These are phyloP conservation scores for Nicator chloris DNA, from an alignment of 2,113 vertebrate species.

Conservation along the genomic window DNA sequence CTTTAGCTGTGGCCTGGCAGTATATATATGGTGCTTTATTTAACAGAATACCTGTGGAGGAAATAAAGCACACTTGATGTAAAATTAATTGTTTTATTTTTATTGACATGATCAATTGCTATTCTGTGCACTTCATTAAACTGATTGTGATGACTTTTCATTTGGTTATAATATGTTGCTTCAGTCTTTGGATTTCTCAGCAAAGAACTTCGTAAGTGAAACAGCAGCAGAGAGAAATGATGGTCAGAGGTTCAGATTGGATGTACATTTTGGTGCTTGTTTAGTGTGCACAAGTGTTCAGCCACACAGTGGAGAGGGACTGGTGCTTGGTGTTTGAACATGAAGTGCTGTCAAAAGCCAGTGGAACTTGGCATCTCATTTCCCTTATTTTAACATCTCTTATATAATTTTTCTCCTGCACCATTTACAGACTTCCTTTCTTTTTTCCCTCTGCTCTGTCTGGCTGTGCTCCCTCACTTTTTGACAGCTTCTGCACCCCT, in stretches of 20 bases:
- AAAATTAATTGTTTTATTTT: constrained; percentile 99
- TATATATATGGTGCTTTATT: constrained; percentile 99
- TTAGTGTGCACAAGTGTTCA: background rate
- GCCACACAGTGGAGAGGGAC: background rate
- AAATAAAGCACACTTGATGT: constrained; percentile 99
- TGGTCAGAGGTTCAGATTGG: background rate
- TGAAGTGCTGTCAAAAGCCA: background rate
- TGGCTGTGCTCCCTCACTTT: background rate
- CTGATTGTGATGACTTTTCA: constrained; percentile 84
- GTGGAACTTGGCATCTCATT: background rate
- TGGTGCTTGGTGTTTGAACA: background rate
- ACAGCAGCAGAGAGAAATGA: background rate
- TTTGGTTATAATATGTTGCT: constrained; percentile 75
- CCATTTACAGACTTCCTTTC: background rate
- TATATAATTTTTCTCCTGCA: background rate
- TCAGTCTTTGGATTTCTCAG: constrained; percentile 63
- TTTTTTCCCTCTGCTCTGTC: background rate
- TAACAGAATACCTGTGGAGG: constrained; percentile 94
- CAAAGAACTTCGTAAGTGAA: background rate
- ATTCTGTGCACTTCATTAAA: constrained; percentile 87
- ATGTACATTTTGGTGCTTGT: background rate
- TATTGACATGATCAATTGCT: constrained; percentile 86
- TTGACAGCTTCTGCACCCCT: background rate
- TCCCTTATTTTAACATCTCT: background rate
- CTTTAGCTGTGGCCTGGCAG: constrained; percentile 97